A percentile compares a stretch with the other conserved stretches of the same genome.
These are phyloP conservation scores for Anoura caudifer DNA, from an alignment of 2,113 vertebrate species.

Conservation along the genomic window DNA sequence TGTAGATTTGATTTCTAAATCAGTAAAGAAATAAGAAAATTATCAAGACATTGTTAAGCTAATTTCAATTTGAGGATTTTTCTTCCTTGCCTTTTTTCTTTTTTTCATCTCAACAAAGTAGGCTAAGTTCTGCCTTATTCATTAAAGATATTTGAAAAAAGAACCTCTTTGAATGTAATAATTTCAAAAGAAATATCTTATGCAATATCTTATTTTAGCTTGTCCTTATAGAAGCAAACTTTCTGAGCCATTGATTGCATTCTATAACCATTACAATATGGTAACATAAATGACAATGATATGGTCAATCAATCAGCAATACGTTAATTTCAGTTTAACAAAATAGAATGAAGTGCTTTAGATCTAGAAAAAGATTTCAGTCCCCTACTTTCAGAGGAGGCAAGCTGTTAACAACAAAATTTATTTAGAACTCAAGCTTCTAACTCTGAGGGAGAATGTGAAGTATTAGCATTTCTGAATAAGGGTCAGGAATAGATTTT, in stretches of 20 bases:
- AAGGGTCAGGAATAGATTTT: not conserved
- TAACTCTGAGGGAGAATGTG: not conserved
- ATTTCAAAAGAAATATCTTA: not conserved
- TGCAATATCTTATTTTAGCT: slow-evolving; percentile 11
- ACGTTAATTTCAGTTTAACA: slow-evolving; percentile 14
- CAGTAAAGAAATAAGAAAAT: not conserved
- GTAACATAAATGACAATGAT: slow-evolving; percentile 7
- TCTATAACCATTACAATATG: not conserved
- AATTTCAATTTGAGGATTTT: not conserved
- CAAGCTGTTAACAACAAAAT: not conserved
- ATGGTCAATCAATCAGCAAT: slow-evolving; percentile 23
- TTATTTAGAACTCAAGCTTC: not conserved
- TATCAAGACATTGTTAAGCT: not conserved
- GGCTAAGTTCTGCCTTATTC: not conserved
- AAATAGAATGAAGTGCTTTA: slow-evolving; percentile 17
- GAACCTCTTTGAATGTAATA: not conserved
- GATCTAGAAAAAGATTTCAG: not conserved
- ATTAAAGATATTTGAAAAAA: not conserved
- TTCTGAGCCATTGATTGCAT: not conserved
- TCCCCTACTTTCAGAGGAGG: not conserved
- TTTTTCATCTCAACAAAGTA: not conserved
- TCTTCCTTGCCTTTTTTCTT: not conserved
- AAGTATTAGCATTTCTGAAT: not conserved
- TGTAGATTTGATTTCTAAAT: not conserved
- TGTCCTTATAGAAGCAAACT: slow-evolving; percentile 15